Base-by-base conservation (phyloP, 1,140 invertebrate species). In the Hormaphis cornu region DNA sequence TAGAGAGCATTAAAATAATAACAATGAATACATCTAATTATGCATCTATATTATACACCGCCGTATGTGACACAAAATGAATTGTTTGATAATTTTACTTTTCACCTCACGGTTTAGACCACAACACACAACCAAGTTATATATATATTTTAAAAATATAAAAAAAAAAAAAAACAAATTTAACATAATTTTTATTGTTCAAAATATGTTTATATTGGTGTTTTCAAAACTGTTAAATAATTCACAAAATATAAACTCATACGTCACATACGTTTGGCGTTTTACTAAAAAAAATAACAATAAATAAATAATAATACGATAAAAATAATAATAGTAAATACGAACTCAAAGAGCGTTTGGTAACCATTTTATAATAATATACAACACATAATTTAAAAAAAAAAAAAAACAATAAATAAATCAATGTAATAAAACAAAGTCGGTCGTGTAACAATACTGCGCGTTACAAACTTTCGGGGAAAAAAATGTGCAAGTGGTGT, bases 271-370 rank as follows among this genome's bases (percentile, higher is more conserved):
- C 10, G 40, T 30, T 61, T 44, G 12, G 12, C 20, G 26, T 59
- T 42, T 40, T 12, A 40, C 20, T 59, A 26, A 30, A 61, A 46
- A 61, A 28, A 42, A 20, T 28, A 44, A n/a, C n/a, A n/a, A n/a
- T 46, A 35, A 48, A 35, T 50, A 66, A 50, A 66, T 63, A 26
- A 66, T 40, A 66, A 35, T 66, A 66, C 18, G 50, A 50, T 66
- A 50, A 66, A n/a, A 66, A 66, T 48, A 66, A 66, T 33, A 66
- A 66, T 66, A 66, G 61, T 66, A 66, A 66, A 66, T 66, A 66
- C 61, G 7, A 66, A 66, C 61, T 66, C 61, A 66, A 50, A 50
- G 61, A 66, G 61, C 18, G 22, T 50, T 48, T 66, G 61, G 61
- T 66, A 66, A 66, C 61, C 50, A 66, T n/a, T 18, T 48, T 63